A percentile compares a stretch with the other conserved stretches of the same genome.
Evolutionary conservation across 2,888 invertebrate species (phyloP).

Genomic region (Peribatodes rhomboidaria): DNA sequence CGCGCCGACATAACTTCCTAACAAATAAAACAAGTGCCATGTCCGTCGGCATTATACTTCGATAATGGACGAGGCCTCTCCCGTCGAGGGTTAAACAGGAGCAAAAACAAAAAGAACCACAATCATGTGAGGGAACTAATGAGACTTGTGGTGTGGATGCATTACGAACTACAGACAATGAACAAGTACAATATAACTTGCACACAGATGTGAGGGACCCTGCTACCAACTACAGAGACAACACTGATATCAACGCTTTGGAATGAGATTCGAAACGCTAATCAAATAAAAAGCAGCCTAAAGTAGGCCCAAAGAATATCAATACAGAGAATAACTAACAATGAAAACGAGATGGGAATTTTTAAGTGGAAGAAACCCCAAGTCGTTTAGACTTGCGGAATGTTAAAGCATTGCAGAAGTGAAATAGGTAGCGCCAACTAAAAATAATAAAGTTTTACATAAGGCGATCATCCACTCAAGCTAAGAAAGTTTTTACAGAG

Average conservation of each 20-base stretch:
- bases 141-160: constrained; percentile 52
- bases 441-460: constrained; percentile 19
- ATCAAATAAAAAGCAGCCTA: constrained; percentile 56
- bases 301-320: constrained; percentile 48
- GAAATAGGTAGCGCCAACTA: constrained; percentile 3
- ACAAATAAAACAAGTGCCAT: constrained; percentile 64
- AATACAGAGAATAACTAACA: constrained; percentile 37
- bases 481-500: constrained; percentile 34
- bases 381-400: constrained; percentile 8
- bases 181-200: constrained; percentile 7
- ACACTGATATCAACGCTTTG: neutral
- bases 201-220: constrained; percentile 14
- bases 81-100: constrained; percentile 64
- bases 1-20: constrained; percentile 59
- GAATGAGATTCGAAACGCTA: constrained; percentile 53
- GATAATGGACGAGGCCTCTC: constrained; percentile 58
- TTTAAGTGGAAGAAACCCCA: constrained; percentile 13
- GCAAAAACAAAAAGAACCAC: constrained; percentile 69
- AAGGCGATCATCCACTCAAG: constrained; percentile 18
- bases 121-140: constrained; percentile 69
- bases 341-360: constrained; percentile 17
- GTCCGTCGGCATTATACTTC: constrained; percentile 65
- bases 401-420: constrained; percentile 5
- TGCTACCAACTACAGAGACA: constrained; percentile 11
- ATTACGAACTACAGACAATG: constrained; percentile 45